These are phyloP conservation scores for Trinorchestia longiramus DNA, from an alignment of 1,140 invertebrate species.

Conservation along the genomic window DNA sequence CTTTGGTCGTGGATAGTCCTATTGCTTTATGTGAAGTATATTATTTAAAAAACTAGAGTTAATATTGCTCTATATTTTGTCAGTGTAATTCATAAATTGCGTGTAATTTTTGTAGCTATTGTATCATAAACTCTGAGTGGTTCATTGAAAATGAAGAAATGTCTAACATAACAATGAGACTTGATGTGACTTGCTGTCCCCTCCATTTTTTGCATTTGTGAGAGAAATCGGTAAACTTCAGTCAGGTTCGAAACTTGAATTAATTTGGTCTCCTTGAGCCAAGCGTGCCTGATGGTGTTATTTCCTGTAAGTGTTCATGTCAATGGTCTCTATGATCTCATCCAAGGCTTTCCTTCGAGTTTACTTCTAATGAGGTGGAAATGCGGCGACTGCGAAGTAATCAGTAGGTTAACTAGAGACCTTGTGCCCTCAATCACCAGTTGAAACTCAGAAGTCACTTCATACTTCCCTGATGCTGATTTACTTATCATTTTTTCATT, in stretches of 20 bases:
- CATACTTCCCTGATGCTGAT: background rate
- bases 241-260: background rate
- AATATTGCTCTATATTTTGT: background rate
- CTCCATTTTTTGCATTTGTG: background rate
- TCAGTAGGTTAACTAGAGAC: background rate
- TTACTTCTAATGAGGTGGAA: background rate
- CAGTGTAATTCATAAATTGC: background rate
- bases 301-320: conserved; percentile 43
- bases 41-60: background rate
- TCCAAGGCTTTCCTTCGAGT: background rate
- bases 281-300: conserved; percentile 11
- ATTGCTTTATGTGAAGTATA: background rate
- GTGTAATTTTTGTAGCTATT: background rate
- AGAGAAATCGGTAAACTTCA: conserved; percentile 3
- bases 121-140: background rate
- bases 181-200: background rate
- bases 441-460: background rate
- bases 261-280: conserved; percentile 43
- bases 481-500: background rate
- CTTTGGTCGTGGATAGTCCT: background rate
- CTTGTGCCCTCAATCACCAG: background rate
- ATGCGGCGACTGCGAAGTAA: background rate
- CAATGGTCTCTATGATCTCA: background rate
- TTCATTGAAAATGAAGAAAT: background rate
- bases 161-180: background rate